phyloP scores from a whole-genome alignment of 2,888 invertebrate genomes.

The Callyntrura guangdongensis region DNA sequence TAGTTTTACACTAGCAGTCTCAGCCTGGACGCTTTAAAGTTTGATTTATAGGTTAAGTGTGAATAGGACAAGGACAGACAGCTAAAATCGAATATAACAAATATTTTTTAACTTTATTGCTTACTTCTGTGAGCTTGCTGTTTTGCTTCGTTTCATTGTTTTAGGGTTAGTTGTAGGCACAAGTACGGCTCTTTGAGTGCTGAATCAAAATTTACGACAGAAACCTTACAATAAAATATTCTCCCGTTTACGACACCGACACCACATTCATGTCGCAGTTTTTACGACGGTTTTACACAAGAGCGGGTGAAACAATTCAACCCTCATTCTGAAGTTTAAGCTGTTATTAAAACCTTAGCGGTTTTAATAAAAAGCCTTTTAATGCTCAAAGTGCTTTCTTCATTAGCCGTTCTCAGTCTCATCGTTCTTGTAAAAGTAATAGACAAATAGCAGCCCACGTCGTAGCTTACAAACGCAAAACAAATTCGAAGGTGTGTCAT shows the following conservation, averaged over 20 bases:
- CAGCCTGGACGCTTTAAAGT: no score
- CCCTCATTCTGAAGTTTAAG: slow-evolving; percentile 17
- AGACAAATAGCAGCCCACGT: background rate
- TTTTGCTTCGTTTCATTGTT: background rate
- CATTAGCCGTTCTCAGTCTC: slow-evolving; percentile 21
- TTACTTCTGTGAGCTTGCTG: background rate
- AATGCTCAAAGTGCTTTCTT: slow-evolving; percentile 28
- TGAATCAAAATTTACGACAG: no score
- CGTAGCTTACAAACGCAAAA: background rate
- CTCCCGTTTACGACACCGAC: background rate
- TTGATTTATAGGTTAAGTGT: no score
- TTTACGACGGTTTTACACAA: background rate
- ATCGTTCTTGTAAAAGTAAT: slow-evolving; percentile 2
- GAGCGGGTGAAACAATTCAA: background rate
- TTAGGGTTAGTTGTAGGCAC: no score
- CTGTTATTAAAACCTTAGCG: slow-evolving; percentile 31
- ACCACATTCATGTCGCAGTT: background rate
- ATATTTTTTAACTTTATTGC: background rate
- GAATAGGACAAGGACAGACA: no score
- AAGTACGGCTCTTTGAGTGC: no score
- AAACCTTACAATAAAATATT: background rate
- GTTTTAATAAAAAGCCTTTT: slow-evolving; percentile 12
- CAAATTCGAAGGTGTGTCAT: background rate
- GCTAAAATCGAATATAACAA: background rate
- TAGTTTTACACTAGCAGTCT: no score